Percentiles rank a stretch among this genome's conserved stretches.
These are phyloP conservation scores for Micronisus gabar DNA, from an alignment of 2,113 vertebrate genomes.

Conservation along the genomic window DNA sequence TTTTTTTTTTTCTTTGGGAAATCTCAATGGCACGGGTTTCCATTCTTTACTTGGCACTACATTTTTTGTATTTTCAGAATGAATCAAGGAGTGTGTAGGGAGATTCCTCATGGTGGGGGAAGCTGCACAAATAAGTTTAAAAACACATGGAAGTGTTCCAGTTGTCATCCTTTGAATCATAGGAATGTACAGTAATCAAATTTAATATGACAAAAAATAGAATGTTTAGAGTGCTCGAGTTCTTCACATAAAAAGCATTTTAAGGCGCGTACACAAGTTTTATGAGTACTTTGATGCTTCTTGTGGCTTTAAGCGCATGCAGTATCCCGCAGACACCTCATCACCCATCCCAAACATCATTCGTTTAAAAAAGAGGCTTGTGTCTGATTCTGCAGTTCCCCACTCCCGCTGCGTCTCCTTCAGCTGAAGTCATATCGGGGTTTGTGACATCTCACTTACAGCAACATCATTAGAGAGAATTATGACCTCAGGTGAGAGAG, in stretches of 20 bases:
- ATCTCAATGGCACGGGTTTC: background rate
- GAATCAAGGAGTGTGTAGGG: background rate
- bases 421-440: background rate
- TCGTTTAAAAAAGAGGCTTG: background rate
- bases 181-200: background rate
- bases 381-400: background rate
- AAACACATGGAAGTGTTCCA: background rate
- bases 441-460: background rate
- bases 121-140: background rate
- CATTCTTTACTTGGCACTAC: background rate
- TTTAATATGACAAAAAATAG: background rate
- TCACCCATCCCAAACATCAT: background rate
- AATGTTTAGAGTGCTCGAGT: rapidly evolving
- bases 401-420: background rate
- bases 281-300: background rate
- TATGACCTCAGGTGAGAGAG: background rate
- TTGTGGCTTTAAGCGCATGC: background rate
- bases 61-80: background rate
- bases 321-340: background rate
- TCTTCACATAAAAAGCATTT: background rate
- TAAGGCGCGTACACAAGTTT: rapidly evolving
- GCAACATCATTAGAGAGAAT: background rate
- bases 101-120: background rate
- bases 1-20: background rate
- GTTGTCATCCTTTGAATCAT: background rate